phyloP scores from a whole-genome alignment of 2,797 vertebrate species.

The Artibeus jamaicensis region DNA sequence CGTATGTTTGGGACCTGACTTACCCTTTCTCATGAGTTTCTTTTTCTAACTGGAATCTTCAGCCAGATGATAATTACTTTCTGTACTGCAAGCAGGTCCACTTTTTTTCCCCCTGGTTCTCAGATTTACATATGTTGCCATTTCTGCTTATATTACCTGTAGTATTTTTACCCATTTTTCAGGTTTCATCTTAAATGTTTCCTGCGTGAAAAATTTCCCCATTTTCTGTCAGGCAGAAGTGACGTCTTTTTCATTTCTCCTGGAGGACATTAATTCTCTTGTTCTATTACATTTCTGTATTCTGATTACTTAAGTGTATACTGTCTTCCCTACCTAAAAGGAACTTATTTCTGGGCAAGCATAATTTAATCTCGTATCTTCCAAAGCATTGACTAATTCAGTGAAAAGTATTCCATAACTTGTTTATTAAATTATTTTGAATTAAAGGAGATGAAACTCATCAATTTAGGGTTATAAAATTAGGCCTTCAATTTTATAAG shows the following conservation, averaged over 20 bases:
- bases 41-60: background rate
- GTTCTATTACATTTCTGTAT: background rate
- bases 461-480: background rate
- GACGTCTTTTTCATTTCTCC: background rate
- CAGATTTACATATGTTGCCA: background rate
- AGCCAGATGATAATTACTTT: background rate
- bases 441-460: constrained; percentile 1
- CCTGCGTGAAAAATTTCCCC: background rate
- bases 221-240: background rate
- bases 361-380: background rate
- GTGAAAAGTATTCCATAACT: background rate
- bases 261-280: background rate
- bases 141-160: background rate
- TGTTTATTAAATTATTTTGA: background rate
- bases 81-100: background rate
- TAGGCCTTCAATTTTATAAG: background rate
- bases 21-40: background rate
- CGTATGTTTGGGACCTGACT: background rate
- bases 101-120: fast-evolving
- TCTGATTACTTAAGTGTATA: background rate
- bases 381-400: background rate
- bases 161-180: background rate
- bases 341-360: background rate
- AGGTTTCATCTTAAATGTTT: background rate
- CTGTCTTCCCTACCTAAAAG: background rate